A percentile compares a stretch with the other conserved stretches of the same genome.
These are phyloP conservation scores for Lamellibrachia luymesi DNA, from an alignment of 1,140 invertebrate species.

Conservation along the genomic window DNA sequence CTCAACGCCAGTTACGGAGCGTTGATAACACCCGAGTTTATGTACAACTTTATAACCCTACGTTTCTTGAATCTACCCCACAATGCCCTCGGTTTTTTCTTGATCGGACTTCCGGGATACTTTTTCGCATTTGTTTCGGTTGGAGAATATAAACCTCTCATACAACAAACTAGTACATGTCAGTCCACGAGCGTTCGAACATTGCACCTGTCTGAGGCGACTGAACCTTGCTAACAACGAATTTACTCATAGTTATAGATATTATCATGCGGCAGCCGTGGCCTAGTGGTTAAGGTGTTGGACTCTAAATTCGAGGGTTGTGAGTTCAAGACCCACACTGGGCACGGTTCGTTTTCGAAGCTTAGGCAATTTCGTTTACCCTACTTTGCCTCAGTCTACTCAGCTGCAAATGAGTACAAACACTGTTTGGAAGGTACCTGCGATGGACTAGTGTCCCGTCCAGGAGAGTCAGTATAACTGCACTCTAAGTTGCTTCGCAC, in stretches of 20 bases:
- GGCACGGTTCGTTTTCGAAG: too few relatives aligned
- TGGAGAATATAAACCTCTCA: background rate
- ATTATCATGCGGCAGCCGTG: too few relatives aligned
- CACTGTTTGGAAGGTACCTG: too few relatives aligned
- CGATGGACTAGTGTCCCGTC: too few relatives aligned
- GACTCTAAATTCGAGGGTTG: too few relatives aligned
- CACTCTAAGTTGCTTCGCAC: too few relatives aligned
- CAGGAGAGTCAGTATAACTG: too few relatives aligned
- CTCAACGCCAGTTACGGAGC: background rate
- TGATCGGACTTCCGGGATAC: background rate
- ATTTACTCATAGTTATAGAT: background rate
- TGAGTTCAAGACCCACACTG: too few relatives aligned
- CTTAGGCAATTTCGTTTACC: too few relatives aligned
- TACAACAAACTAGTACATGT: background rate
- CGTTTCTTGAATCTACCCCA: background rate
- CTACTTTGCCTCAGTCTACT: too few relatives aligned
- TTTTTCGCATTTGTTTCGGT: background rate
- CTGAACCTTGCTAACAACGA: background rate
- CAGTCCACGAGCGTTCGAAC: background rate
- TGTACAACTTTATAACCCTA: background rate
- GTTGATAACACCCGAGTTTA: background rate
- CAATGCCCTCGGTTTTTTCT: background rate
- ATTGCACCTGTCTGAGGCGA: background rate
- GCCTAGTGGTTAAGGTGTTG: too few relatives aligned
- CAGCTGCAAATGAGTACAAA: too few relatives aligned